A percentile compares a stretch with the other conserved stretches of the same genome.
Conservation (phyloP, 2,113 vertebrate species). For the Anguilla rostrata region DNA sequence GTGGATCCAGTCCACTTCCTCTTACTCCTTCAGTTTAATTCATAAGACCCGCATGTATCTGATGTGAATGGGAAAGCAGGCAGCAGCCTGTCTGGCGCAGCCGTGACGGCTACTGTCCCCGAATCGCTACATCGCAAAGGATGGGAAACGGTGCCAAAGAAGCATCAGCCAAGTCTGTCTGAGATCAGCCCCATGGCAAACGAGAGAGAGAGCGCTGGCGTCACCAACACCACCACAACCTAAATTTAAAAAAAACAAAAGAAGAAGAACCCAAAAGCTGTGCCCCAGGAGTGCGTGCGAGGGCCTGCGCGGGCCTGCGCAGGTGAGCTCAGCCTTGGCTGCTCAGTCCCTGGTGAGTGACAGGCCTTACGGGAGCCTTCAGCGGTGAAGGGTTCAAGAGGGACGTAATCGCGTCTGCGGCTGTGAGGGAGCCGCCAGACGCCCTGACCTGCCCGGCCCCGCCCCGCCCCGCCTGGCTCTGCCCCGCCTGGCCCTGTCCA, state of each 20-base stretch:
- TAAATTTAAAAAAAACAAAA: background rate
- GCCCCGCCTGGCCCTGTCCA: too few relatives aligned
- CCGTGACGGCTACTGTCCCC: background rate
- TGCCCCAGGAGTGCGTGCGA: background rate
- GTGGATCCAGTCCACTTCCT: background rate
- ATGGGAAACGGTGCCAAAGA: background rate
- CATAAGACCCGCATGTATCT: too few relatives aligned
- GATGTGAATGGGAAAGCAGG: background rate
- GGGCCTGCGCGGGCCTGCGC: background rate
- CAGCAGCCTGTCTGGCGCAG: background rate
- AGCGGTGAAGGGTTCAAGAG: background rate
- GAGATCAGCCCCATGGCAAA: background rate
- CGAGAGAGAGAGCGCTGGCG: background rate
- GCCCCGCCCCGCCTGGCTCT: too few relatives aligned
- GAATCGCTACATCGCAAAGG: background rate
- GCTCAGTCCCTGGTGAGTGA: background rate
- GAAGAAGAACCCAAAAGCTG: background rate
- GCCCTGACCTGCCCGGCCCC: background rate
- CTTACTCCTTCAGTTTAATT: too few relatives aligned
- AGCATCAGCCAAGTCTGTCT: background rate
- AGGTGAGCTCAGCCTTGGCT: background rate
- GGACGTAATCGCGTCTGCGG: background rate
- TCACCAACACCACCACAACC: background rate
- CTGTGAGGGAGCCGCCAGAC: background rate
- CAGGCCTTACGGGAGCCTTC: background rate